phyloP scores from a whole-genome alignment of 2,113 vertebrate species.

The Cnemophilus loriae region DNA sequence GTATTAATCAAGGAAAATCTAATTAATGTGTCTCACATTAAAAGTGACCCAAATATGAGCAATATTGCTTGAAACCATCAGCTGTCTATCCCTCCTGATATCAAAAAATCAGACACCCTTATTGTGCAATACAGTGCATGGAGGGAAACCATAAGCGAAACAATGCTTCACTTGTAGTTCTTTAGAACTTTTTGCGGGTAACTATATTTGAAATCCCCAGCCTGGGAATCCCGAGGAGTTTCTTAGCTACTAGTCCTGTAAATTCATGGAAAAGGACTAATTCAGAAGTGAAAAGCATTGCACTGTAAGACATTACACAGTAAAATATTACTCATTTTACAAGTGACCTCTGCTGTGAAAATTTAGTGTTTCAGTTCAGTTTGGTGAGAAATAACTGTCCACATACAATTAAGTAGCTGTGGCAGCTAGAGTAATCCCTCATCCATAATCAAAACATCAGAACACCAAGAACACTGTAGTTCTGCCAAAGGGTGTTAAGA shows the following conservation, averaged over 20 bases:
- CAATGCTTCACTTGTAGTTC: background rate
- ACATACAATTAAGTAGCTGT: background rate
- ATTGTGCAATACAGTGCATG: background rate
- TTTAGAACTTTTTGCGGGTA: background rate
- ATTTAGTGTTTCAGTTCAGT: background rate
- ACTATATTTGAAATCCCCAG: background rate
- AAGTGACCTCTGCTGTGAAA: background rate
- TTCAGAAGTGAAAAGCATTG: background rate
- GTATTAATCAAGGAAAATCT: background rate
- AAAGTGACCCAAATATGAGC: background rate
- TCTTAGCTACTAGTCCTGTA: background rate
- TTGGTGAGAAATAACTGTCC: background rate
- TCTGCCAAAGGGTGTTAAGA: background rate
- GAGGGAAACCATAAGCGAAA: background rate
- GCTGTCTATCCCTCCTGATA: background rate
- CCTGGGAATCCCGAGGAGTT: background rate
- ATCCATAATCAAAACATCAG: background rate
- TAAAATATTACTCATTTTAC: background rate
- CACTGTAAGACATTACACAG: background rate
- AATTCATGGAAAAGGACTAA: background rate
- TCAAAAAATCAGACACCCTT: background rate
- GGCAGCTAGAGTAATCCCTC: background rate
- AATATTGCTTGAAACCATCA: background rate
- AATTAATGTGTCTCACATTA: background rate
- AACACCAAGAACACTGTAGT: background rate